Conservation (phyloP, 1,140 invertebrate species). For the Pristionchus pacificus region DNA sequence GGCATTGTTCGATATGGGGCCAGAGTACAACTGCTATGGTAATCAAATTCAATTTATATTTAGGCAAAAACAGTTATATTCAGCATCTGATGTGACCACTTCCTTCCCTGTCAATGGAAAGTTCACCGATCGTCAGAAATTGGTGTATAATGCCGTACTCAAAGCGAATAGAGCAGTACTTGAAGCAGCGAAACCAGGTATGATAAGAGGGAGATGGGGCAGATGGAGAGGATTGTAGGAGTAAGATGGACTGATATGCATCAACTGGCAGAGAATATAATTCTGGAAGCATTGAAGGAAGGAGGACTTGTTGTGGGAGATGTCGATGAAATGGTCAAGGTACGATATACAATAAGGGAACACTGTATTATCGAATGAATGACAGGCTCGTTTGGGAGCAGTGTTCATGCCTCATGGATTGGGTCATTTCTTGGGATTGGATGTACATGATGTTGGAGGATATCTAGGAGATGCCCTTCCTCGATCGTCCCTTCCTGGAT, state of each 20-base stretch:
- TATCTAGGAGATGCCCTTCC: conserved; percentile 64
- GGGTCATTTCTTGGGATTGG: conserved; percentile 86
- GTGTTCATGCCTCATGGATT: conserved; percentile 94
- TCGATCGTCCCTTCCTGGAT: conserved; percentile 66
- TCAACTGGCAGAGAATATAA: conserved; percentile 72
- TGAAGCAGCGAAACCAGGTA: conserved; percentile 73
- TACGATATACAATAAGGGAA: conserved; percentile 28
- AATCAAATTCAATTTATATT: too few relatives aligned
- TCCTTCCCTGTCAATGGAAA: conserved; percentile 90
- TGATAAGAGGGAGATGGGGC: neutral
- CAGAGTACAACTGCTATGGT: conserved; percentile 86
- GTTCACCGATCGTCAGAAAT: conserved; percentile 84
- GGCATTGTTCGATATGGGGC: conserved; percentile 96
- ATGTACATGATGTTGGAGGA: conserved; percentile 95
- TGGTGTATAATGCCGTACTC: conserved; percentile 89
- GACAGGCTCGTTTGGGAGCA: conserved; percentile 68
- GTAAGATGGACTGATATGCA: conserved; percentile 93
- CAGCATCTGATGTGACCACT: conserved; percentile 89
- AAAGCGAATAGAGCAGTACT: conserved; percentile 78
- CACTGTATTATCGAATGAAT: too few relatives aligned
- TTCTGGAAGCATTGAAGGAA: conserved; percentile 72
- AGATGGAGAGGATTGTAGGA: conserved; percentile 8
- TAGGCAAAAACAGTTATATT: too few relatives aligned
- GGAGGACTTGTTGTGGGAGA: conserved; percentile 76
- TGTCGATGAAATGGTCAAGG: conserved; percentile 79